Evolutionary conservation across 2,888 invertebrate species (phyloP), one percentile per base, ranked within the genome.

Genomic region (Lepidochitona cinerea): DNA sequence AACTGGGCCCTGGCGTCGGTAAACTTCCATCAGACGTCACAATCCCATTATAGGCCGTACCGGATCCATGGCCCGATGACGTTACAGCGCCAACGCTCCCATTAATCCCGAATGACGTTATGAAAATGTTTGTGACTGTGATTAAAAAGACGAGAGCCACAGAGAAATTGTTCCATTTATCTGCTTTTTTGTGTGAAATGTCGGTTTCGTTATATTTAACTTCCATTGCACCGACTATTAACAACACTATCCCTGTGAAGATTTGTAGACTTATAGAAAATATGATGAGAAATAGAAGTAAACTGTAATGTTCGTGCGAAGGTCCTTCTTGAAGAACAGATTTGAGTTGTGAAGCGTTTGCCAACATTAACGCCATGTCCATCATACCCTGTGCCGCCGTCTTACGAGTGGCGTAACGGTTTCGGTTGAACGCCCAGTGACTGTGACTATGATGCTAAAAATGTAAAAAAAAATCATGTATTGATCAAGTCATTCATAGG

Each of bases 81-180:
- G 29, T 26, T 14, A 29, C 14, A 4, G 59, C 18, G 4, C 29
- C 23, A 3, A 14, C 29, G 59, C 29, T 29, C 29, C 59, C 49
- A 23, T 49, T 49, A 49, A 66, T 66, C 35, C 66, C 66, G 18
- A 66, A 66, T 37, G 66, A 66, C 2, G 66, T 66, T 14, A 66
- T 66, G 66, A 66, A 66, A 37, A 66, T 66, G 37, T 66, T 18
- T 37, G 64, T 14, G 69, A 73, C 29, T 49, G 64, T 14, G 68
- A 72, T 23, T 79, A 82, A 32, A 74, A 78, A 6, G 75, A 69
- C 36, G 69, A 75, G n/a, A 78, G 72, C 9, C 75, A 78, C 69
- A 65, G 70, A 26, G 70, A 73, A 23, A 26, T 66, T 66, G 37
- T 66, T 66, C 18, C 32, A 26, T 37, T 29, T 66, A 37, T 35